These are phyloP conservation scores for Anguilla japonica DNA, from an alignment of 2,113 vertebrate species.

Conservation along the genomic window DNA sequence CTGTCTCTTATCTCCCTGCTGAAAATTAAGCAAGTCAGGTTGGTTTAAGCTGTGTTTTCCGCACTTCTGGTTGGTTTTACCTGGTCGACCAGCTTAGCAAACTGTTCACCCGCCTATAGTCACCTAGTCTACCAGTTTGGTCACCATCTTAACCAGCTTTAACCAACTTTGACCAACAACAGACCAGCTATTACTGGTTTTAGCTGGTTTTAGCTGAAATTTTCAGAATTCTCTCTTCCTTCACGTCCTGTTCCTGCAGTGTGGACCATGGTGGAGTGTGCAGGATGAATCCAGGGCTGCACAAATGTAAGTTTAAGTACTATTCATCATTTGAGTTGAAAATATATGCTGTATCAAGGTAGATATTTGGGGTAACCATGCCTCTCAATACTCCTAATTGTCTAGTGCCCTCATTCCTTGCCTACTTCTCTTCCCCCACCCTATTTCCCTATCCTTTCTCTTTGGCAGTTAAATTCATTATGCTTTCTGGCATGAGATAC, in stretches of 20 bases:
- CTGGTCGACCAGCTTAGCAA: too few relatives aligned
- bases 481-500: neutral
- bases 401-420: too few relatives aligned
- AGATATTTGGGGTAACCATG: neutral
- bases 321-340: neutral
- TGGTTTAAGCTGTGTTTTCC: too few relatives aligned
- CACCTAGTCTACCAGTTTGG: too few relatives aligned
- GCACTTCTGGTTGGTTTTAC: too few relatives aligned
- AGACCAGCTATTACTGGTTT: too few relatives aligned
- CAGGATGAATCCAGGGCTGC: neutral
- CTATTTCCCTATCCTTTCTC: neutral
- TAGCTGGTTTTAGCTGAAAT: too few relatives aligned
- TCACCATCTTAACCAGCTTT: too few relatives aligned
- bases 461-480: neutral
- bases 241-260: neutral
- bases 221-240: neutral
- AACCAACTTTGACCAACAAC: too few relatives aligned
- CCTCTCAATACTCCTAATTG: neutral
- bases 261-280: neutral
- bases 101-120: too few relatives aligned
- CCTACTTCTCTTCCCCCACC: neutral
- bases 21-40: too few relatives aligned
- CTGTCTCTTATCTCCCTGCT: too few relatives aligned
- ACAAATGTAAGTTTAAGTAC: neutral
- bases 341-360: neutral